Conservation (phyloP, 2,113 vertebrate species). For the Isichthys henryi region DNA sequence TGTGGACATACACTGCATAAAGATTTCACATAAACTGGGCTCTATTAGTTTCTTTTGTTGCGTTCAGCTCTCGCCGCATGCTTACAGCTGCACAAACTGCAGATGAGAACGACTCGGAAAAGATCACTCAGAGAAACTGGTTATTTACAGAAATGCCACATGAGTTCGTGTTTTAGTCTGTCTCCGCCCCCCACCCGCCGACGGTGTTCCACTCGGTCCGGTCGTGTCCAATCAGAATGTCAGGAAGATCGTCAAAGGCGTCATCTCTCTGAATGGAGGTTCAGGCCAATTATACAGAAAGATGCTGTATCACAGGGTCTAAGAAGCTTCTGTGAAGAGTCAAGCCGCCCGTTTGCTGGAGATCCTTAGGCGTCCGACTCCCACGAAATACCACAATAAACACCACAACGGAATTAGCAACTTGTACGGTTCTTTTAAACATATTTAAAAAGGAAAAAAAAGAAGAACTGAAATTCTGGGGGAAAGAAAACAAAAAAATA, state of each 20-base stretch:
- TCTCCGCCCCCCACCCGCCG: neutral
- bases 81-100: neutral
- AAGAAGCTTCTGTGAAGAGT: neutral
- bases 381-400: neutral
- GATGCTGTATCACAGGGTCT: too few relatives aligned
- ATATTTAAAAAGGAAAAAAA: neutral
- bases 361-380: neutral
- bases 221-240: neutral
- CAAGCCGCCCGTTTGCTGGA: neutral
- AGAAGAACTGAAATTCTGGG: neutral
- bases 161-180: neutral
- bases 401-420: neutral
- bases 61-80: neutral
- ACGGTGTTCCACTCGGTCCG: neutral
- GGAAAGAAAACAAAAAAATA: constrained; percentile 2
- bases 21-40: neutral
- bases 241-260: neutral
- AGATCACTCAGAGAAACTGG: neutral
- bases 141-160: neutral
- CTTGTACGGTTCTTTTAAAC: neutral
- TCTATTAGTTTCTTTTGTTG: neutral
- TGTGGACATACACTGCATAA: neutral
- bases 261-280: neutral
- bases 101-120: neutral
- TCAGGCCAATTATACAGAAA: neutral